These are phyloP conservation scores for Caenorhabditis remanei DNA, from an alignment of 1,140 invertebrate genomes.

Conservation along the genomic window DNA sequence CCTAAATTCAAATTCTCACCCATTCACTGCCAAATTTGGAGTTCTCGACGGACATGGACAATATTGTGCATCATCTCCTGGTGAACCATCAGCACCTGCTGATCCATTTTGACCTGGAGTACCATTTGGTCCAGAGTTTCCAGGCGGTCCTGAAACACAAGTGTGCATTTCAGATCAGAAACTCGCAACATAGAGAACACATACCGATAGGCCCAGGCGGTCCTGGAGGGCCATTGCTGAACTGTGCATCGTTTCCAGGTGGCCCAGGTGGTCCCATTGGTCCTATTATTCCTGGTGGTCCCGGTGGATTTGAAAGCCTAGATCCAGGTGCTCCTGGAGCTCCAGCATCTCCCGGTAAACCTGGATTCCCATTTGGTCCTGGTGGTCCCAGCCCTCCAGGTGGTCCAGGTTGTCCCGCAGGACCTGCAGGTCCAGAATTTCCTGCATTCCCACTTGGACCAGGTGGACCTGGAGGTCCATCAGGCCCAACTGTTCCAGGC, in stretches of 20 bases:
- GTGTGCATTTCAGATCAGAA: background rate
- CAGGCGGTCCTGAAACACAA: conserved; percentile 14
- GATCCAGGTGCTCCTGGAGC: conserved; percentile 2
- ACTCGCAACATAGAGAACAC: background rate
- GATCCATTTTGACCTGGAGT: background rate
- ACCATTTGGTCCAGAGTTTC: conserved; percentile 30
- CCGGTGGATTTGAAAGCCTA: background rate
- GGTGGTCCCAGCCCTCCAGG: conserved; percentile 53
- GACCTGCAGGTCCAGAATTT: background rate
- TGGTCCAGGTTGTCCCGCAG: conserved; percentile 24
- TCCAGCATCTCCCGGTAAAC: conserved; percentile 45
- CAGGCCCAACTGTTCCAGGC: conserved; percentile 9
- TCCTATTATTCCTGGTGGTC: conserved; percentile 22
- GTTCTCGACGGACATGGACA: conserved; percentile 46
- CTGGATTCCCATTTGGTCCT: conserved; percentile 28
- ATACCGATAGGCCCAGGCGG: conserved; percentile 16
- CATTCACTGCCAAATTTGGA: conserved; percentile 7
- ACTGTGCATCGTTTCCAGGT: background rate
- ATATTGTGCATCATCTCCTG: conserved; percentile 35
- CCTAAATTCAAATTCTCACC: background rate
- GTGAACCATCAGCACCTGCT: conserved; percentile 1
- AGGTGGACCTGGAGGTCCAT: conserved; percentile 48
- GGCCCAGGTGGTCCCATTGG: conserved; percentile 34
- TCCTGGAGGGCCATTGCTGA: conserved; percentile 20
- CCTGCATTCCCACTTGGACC: conserved; percentile 44